These are phyloP conservation scores for Oxycera nigricornis DNA, from an alignment of 2,888 invertebrate genomes.

Conservation along the genomic window DNA sequence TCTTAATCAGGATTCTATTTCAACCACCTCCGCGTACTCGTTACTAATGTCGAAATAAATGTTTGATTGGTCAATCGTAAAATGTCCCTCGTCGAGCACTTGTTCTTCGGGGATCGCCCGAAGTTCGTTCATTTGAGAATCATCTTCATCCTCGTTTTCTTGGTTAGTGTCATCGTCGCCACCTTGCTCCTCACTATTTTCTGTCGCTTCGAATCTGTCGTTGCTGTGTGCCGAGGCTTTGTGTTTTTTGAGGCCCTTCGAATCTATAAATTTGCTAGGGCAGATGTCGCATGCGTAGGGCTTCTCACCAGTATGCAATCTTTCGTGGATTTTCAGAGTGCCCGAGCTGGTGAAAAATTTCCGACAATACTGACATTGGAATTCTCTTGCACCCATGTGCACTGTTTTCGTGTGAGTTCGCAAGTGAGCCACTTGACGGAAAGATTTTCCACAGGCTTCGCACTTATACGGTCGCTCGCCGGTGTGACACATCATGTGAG, in stretches of 20 bases:
- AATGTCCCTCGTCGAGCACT: neutral
- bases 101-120: too few relatives aligned
- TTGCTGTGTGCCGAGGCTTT: neutral
- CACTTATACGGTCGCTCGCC: constrained; percentile 6
- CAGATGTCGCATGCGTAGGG: constrained; percentile 43
- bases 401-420: neutral
- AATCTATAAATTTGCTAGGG: neutral
- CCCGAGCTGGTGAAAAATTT: constrained; percentile 42
- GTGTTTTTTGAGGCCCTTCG: neutral
- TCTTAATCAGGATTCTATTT: neutral
- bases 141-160: too few relatives aligned
- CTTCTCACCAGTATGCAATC: constrained; percentile 46
- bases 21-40: neutral
- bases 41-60: neutral
- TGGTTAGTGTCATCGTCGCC: too few relatives aligned
- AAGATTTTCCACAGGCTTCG: constrained; percentile 4
- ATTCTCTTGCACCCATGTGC: neutral
- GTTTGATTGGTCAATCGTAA: neutral
- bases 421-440: constrained; percentile 2
- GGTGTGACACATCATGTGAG: neutral
- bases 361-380: constrained; percentile 41
- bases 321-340: constrained; percentile 42
- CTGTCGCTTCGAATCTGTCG: too few relatives aligned
- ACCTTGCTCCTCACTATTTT: too few relatives aligned
- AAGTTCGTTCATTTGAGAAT: neutral